A percentile compares a stretch with the other conserved stretches of the same genome.
These are phyloP conservation scores for Cataglyphis albicans DNA, from an alignment of 2,888 invertebrate species.

Conservation along the genomic window DNA sequence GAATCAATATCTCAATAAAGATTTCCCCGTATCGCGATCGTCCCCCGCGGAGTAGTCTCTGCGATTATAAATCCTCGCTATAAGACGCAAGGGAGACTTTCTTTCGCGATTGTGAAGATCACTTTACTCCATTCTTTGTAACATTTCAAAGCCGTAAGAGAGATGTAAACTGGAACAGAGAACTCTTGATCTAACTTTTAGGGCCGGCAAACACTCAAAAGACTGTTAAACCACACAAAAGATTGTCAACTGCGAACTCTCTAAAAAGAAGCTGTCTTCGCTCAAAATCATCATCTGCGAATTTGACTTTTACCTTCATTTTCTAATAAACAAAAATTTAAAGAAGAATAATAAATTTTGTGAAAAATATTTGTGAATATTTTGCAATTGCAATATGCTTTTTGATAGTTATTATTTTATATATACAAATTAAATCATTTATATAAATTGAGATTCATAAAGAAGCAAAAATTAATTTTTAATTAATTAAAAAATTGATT, in stretches of 20 bases:
- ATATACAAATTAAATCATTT: neutral
- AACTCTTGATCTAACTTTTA: slow-evolving; percentile 34
- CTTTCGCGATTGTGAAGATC: neutral
- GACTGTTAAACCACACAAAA: slow-evolving; percentile 41
- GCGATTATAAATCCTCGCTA: slow-evolving; percentile 20
- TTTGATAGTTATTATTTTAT: neutral
- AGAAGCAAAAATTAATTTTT: neutral
- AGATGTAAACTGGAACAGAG: slow-evolving; percentile 39
- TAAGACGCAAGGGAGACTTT: slow-evolving; percentile 31
- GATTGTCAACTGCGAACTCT: neutral
- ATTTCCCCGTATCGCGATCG: slow-evolving; percentile 8
- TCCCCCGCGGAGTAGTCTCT: neutral
- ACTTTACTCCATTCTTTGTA: slow-evolving; percentile 7
- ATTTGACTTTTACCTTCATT: slow-evolving; percentile 10
- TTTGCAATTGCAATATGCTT: neutral
- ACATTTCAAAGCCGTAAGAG: slow-evolving; percentile 19
- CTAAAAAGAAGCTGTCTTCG: neutral
- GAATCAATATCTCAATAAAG: slow-evolving; percentile 26
- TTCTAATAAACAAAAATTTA: neutral
- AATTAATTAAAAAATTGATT: slow-evolving; percentile 16
- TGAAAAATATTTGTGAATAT: neutral
- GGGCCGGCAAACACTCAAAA: slow-evolving; percentile 5
- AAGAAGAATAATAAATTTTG: neutral
- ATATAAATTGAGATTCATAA: neutral
- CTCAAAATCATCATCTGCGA: slow-evolving; percentile 4